phyloP scores from a whole-genome alignment of 2,113 vertebrate genomes.

The Polypterus bichir region DNA sequence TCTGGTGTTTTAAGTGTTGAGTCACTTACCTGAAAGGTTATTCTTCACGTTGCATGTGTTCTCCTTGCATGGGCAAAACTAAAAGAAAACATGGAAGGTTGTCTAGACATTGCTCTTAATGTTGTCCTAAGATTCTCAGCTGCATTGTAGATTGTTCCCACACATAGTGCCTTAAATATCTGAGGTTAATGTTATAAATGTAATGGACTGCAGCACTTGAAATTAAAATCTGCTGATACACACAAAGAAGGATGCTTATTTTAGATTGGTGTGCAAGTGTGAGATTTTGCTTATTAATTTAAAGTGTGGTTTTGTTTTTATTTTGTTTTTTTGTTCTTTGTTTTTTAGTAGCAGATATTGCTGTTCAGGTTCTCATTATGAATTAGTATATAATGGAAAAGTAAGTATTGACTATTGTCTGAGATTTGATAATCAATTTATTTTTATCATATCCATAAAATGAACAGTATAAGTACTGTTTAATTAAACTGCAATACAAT shows the following conservation, averaged over 20 bases:
- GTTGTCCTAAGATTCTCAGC: slow-evolving; percentile 88
- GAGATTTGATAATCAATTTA: slow-evolving; percentile 83
- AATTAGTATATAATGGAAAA: slow-evolving; percentile 70
- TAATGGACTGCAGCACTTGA: slow-evolving; percentile 98
- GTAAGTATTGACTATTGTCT: slow-evolving; percentile 78
- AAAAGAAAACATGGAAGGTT: slow-evolving; percentile 45
- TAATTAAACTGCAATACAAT: slow-evolving; percentile 88
- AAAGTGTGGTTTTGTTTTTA: too few species aligned
- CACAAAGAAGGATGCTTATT: slow-evolving; percentile 63
- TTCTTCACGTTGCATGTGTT: slow-evolving; percentile 98
- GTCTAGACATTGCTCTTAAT: slow-evolving; percentile 88
- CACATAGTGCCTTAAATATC: slow-evolving; percentile 99
- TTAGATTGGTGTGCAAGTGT: slow-evolving; percentile 74
- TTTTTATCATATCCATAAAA: slow-evolving; percentile 67
- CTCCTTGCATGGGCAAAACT: slow-evolving; percentile 90
- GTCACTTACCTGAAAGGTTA: slow-evolving; percentile 75
- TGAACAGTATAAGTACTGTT: slow-evolving; percentile 79
- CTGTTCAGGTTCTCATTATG: slow-evolving; percentile 61
- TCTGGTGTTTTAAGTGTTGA: slow-evolving; percentile 82
- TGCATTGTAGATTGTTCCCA: slow-evolving; percentile 96
- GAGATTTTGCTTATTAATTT: slow-evolving; percentile 45
- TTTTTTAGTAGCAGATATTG: slow-evolving; percentile 74
- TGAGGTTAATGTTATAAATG: slow-evolving; percentile 96
- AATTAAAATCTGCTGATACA: slow-evolving; percentile 76
- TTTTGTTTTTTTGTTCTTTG: slow-evolving; percentile 30